These are phyloP conservation scores for Zaprionus taronus DNA, from an alignment of 1,140 invertebrate species.

Conservation along the genomic window DNA sequence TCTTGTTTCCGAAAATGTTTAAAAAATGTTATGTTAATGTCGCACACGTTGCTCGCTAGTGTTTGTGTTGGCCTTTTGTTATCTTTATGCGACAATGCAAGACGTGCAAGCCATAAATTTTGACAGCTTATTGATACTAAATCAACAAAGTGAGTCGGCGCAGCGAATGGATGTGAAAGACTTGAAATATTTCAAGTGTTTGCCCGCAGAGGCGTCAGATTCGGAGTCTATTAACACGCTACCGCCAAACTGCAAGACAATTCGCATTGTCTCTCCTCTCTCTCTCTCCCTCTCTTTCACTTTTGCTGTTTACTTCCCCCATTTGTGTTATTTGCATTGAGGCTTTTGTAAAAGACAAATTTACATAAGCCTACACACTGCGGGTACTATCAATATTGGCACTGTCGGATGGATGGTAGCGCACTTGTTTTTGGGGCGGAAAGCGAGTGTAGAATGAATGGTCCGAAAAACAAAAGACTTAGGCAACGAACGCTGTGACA, in stretches of 20 bases:
- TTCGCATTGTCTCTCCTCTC: conserved; percentile 39
- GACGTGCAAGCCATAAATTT: conserved; percentile 71
- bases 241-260: conserved; percentile 48
- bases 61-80: conserved; percentile 56
- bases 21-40: conserved; percentile 69
- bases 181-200: conserved; percentile 46
- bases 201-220: conserved; percentile 55
- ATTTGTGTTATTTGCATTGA: neutral
- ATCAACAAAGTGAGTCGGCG: conserved; percentile 23
- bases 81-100: conserved; percentile 38
- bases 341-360: conserved; percentile 45
- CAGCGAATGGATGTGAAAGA: conserved; percentile 14
- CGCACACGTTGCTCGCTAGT: conserved; percentile 46
- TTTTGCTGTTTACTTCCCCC: conserved; percentile 11
- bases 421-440: conserved; percentile 6
- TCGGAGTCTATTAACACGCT: conserved; percentile 66
- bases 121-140: conserved; percentile 78
- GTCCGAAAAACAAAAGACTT: conserved; percentile 50
- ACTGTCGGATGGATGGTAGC: conserved; percentile 3
- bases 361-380: conserved; percentile 51
- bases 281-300: conserved; percentile 29
- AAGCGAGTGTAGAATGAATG: neutral
- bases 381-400: conserved; percentile 25
- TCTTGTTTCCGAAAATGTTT: conserved; percentile 26
- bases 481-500: conserved; percentile 46